Conservation (phyloP, 2,113 vertebrate genomes). For the Dolichotis patagonum region DNA sequence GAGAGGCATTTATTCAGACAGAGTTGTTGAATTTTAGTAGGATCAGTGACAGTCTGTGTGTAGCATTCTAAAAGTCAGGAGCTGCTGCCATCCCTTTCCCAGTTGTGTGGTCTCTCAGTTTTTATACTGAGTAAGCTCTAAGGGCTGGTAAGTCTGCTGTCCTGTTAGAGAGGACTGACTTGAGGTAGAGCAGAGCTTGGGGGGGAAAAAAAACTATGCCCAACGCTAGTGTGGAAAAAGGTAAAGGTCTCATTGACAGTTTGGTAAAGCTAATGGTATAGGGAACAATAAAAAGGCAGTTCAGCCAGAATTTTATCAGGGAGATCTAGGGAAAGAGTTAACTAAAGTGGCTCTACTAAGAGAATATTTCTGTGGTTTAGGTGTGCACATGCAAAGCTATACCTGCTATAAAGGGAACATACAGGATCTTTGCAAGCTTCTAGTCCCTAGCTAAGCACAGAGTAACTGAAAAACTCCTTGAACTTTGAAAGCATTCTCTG, state of each 20-base stretch:
- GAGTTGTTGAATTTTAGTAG: conserved; percentile 43
- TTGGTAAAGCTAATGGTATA: not conserved
- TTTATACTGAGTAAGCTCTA: not conserved
- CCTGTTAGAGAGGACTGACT: not conserved
- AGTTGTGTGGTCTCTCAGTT: not conserved
- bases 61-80: not conserved
- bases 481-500: not conserved
- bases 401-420: not conserved
- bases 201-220: not conserved
- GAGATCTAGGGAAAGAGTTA: not conserved
- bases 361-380: not conserved
- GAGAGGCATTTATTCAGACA: conserved; percentile 30
- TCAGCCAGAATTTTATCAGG: not conserved
- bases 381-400: not conserved
- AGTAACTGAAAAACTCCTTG: not conserved
- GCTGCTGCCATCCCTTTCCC: not conserved
- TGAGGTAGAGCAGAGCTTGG: conserved; percentile 23
- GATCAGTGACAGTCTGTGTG: not conserved
- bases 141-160: not conserved
- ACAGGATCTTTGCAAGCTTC: not conserved
- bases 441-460: not conserved
- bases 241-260: not conserved
- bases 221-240: not conserved
- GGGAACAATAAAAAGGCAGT: conserved; percentile 23
- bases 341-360: not conserved